phyloP scores from a whole-genome alignment of 1,140 invertebrate genomes.

The Drosophila kikkawai region DNA sequence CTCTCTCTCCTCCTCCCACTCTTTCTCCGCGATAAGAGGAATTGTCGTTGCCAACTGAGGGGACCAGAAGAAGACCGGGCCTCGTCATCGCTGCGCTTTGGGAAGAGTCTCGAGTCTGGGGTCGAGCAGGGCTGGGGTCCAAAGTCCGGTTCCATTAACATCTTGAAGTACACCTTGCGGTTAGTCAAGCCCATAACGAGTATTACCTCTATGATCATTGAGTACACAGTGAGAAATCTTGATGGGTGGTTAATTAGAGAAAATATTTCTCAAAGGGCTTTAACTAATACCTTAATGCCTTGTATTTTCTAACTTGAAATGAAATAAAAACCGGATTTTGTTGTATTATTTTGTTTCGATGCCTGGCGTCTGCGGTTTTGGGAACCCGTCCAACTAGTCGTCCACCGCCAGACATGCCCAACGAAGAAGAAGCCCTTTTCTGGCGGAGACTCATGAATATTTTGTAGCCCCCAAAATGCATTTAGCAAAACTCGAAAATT shows the following conservation, averaged over 20 bases:
- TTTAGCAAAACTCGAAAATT: constrained; percentile 30
- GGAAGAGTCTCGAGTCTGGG: constrained; percentile 7
- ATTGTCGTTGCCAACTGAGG: constrained; percentile 31
- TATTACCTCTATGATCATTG: constrained; percentile 1
- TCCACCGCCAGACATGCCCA: constrained; percentile 27
- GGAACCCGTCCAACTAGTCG: constrained; percentile 51
- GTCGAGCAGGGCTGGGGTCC: constrained; percentile 3
- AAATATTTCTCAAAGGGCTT: background rate
- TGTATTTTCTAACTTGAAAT: background rate
- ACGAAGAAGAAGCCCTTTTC: constrained; percentile 40
- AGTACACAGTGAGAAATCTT: background rate
- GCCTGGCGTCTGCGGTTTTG: constrained; percentile 35
- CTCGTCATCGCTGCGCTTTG: constrained; percentile 29
- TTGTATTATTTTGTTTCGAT: background rate
- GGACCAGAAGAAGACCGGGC: constrained; percentile 1
- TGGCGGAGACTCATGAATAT: constrained; percentile 39
- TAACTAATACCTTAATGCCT: too few relatives aligned
- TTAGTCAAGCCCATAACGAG: constrained; percentile 18
- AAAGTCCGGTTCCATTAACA: constrained; percentile 40
- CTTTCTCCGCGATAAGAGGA: constrained; percentile 36
- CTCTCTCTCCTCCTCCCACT: background rate
- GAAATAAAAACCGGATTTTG: background rate
- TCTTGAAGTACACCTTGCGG: constrained; percentile 33
- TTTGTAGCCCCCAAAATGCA: constrained; percentile 26
- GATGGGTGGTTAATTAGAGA: too few relatives aligned